Evolutionary conservation across 2,797 vertebrate species (phyloP), one percentile per base, ranked within the genome.

Genomic region (Nannoperca obscura): DNA sequence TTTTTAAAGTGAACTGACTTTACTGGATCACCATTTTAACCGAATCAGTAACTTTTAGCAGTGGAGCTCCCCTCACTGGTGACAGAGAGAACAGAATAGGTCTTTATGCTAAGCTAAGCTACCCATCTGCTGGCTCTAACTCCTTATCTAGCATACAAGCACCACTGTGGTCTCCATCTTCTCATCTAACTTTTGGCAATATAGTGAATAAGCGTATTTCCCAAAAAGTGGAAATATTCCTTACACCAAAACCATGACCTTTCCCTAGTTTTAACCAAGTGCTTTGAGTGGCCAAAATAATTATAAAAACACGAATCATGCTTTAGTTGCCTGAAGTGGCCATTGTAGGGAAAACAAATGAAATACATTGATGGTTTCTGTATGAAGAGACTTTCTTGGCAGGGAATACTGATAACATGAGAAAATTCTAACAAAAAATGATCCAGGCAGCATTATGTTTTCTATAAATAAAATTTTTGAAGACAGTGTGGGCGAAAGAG

Each of bases 41-140:
- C 14, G 14, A 44, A 15, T 44, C 14, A 44, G 13, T 44, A 15
- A 15, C 42, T 17, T 46, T 46, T 7, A 46, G 15, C 44, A 46
- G 17, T 46, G 44, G 15, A 17, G 15, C 44, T 46, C 2, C 44
- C 44, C 17, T 46, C 17, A 46, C 44, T 46, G 44, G 6, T 19
- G 44, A 46, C 17, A 46, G 17, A 46, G 44, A 19, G 44, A 46
- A 30, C 42, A 50, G 58, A 61, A 36, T 50, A 46, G 12, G 20
- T 13, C 30, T 66, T 60, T 7, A 49, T 47, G 40, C 44, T 60
- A 34, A 38, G 44, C 50, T 76, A 49, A 67, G 17, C n/a, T 61
- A 58, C 54, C 14, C 3, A 0, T 17, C 17, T 67, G 52, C 15
- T 38, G 1, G 11, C 34, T 36, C n/a, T 72, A 11, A 6, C 8